Base-by-base conservation (phyloP, 2,888 invertebrate genomes). In the Balanococcus diminutus region DNA sequence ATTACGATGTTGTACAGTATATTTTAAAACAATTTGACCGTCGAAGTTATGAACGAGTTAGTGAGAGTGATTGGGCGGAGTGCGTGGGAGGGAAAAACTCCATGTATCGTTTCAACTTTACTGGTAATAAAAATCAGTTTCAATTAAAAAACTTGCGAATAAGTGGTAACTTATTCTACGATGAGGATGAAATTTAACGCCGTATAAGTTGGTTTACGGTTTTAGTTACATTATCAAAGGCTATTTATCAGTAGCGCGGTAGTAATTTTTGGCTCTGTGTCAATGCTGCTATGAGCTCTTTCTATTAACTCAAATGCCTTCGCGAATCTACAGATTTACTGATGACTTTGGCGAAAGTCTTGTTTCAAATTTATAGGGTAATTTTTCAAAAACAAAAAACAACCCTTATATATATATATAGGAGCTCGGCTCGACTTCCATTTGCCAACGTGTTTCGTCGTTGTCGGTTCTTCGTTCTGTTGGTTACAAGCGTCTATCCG, bases 221-320 rank as follows among this genome's bases (percentile, higher is more conserved):
- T 67, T 46, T 28, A 56, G 67, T 28, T 67, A 67, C 67, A 67
- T 67, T 67, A 67, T 67, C 67, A 67, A 67, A 14, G 28, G 28
- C 16, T 19, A 28, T 67, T 67, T 67, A 67, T 67, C 67, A 67
- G 67, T 16, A 28, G 28, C 67, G 67, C 16, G 67, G 67, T 67
- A 67, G 28, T 67, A 56, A 56, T 56, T 56, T 28, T 67, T 67
- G 67, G 67, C 67, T 28, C 28, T 4, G 67, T 67, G 67, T 67
- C 67, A 67, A 67, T 67, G 28, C 67, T 67, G 16, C 28, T 28
- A 67, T 67, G 67, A 67, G 28, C 28, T 67, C 67, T 28, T 67
- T 67, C 67, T 28, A 67, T 56, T 56, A 56, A 67, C 28, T 67
- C 67, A 28, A 67, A 67, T 67, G 28, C 67, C 67, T 67, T 67